Evolutionary conservation across 2,113 vertebrate species (phyloP).

Genomic region (Verasper variegatus): DNA sequence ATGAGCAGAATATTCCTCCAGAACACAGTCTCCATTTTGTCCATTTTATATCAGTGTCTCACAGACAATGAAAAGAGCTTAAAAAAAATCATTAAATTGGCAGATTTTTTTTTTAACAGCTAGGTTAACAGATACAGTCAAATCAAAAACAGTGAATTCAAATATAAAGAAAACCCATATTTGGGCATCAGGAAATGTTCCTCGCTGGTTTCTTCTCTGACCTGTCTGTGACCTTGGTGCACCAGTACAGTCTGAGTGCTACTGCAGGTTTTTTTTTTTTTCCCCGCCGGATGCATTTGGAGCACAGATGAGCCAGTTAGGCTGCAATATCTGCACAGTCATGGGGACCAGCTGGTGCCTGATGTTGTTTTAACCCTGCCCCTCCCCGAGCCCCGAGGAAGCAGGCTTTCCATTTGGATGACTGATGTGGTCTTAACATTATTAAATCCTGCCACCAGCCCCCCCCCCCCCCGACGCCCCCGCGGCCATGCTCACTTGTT

Average conservation of each 20-base stretch:
- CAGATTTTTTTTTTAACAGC: constrained; percentile 1
- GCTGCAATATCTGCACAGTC: constrained; percentile 63
- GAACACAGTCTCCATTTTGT: constrained; percentile 50
- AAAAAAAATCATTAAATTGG: neutral
- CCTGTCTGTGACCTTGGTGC: constrained; percentile 30
- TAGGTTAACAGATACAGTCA: neutral
- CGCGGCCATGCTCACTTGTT: constrained; percentile 69
- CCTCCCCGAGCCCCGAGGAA: constrained; percentile 44
- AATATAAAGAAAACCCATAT: neutral
- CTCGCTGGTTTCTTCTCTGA: constrained; percentile 18
- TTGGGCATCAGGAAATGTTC: neutral
- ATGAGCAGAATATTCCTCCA: constrained; percentile 33
- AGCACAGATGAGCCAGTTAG: constrained; percentile 58
- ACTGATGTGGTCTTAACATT: constrained; percentile 68
- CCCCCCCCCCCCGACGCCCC: neutral
- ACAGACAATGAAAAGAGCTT: neutral
- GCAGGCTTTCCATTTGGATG: constrained; percentile 64
- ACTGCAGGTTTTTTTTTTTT: constrained; percentile 19
- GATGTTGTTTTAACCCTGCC: constrained; percentile 50
- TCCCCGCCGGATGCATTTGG: constrained; percentile 48
- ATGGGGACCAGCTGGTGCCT: constrained; percentile 74
- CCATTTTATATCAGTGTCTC: neutral
- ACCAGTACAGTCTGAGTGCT: constrained; percentile 10
- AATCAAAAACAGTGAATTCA: neutral
- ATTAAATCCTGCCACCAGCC: constrained; percentile 55